Conservation (phyloP, 1,140 invertebrate genomes). For the Procambarus virginalis region DNA sequence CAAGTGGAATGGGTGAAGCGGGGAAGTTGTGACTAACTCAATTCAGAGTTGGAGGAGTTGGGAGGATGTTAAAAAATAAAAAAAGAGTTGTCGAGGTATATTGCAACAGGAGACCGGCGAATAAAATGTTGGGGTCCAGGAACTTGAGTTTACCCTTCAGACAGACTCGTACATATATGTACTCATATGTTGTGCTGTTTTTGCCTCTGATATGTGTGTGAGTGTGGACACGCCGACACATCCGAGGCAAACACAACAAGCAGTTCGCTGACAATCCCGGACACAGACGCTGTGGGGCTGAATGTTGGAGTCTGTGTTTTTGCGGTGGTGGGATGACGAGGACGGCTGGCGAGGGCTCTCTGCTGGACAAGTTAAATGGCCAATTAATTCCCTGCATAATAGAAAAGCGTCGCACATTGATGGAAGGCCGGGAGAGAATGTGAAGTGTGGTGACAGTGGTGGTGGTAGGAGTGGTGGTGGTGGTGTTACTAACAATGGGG, state of each 20-base stretch:
- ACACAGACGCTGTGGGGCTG: neutral
- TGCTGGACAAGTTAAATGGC: slow-evolving; percentile 2
- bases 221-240: neutral
- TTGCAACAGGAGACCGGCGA: too few species aligned
- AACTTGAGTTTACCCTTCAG: too few species aligned
- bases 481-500: too few species aligned
- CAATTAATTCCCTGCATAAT: slow-evolving; percentile 3
- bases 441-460: neutral
- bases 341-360: neutral
- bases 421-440: neutral
- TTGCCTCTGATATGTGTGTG: neutral
- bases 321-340: neutral
- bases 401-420: neutral
- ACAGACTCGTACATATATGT: too few species aligned
- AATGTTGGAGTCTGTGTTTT: neutral
- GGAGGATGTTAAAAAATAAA: too few species aligned
- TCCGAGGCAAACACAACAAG: neutral
- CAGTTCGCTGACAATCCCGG: neutral
- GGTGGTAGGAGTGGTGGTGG: neutral
- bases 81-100: too few species aligned
- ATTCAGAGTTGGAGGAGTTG: too few species aligned
- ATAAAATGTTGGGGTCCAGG: too few species aligned
- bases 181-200: neutral
- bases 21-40: too few species aligned
- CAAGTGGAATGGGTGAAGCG: too few species aligned